Evolutionary conservation across 2,113 vertebrate species (phyloP).

Genomic region (Strigops habroptila): DNA sequence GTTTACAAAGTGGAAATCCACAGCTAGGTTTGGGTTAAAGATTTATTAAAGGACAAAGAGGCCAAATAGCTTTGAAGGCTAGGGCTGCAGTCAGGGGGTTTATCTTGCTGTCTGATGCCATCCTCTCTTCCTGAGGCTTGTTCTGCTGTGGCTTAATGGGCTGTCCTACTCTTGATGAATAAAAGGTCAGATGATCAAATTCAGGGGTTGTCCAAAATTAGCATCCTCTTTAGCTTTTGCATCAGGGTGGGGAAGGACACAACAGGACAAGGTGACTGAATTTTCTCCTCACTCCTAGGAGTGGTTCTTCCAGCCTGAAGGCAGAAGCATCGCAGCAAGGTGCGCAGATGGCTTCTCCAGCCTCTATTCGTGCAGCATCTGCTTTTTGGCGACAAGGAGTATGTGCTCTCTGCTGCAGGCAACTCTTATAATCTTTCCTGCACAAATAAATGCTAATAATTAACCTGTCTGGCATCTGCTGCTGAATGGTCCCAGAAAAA

Average conservation of each 20-base stretch:
- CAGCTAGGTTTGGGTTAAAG: slow-evolving; percentile 31
- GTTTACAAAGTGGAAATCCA: background rate
- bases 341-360: background rate
- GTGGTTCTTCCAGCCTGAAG: background rate
- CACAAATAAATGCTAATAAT: slow-evolving; percentile 57
- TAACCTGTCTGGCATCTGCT: slow-evolving; percentile 33
- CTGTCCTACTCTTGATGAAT: background rate
- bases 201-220: background rate
- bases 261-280: background rate
- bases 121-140: background rate
- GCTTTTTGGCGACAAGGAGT: background rate
- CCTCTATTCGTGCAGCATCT: background rate
- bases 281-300: background rate
- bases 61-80: background rate
- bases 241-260: background rate
- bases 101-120: background rate
- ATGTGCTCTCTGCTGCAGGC: background rate
- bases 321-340: background rate
- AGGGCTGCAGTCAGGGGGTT: background rate
- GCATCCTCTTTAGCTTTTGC: background rate
- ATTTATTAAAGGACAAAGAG: slow-evolving; percentile 1
- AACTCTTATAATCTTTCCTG: slow-evolving; percentile 15
- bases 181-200: background rate
- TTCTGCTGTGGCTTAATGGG: background rate
- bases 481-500: slow-evolving; percentile 9